Percentiles rank a stretch among this genome's conserved stretches.
These are phyloP conservation scores for Eurytoma californica DNA, from an alignment of 2,888 invertebrate species.

Conservation along the genomic window DNA sequence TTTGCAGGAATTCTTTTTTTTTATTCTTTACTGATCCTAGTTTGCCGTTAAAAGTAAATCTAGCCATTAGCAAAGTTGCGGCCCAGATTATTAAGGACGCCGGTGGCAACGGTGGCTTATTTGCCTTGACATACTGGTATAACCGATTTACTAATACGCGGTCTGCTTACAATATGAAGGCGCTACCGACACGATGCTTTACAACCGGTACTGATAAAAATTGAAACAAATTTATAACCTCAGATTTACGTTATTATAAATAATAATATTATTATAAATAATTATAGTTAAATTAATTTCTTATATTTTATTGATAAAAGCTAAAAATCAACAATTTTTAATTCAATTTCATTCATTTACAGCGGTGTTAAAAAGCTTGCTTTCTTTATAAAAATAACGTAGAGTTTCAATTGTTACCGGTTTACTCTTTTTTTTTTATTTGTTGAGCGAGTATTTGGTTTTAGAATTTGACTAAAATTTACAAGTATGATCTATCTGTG, in stretches of 20 bases:
- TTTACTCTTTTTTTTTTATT: not conserved
- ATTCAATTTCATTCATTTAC: too few relatives aligned
- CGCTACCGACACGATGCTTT: not conserved
- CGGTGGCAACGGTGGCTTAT: slow-evolving; percentile 13
- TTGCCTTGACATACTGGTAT: slow-evolving; percentile 49
- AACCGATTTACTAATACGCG: slow-evolving; percentile 29
- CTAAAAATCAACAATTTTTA: too few relatives aligned
- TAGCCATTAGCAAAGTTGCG: slow-evolving; percentile 43
- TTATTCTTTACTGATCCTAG: too few relatives aligned
- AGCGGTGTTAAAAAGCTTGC: too few relatives aligned
- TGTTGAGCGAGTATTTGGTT: not conserved
- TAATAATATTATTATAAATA: too few relatives aligned
- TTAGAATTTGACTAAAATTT: too few relatives aligned
- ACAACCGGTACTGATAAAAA: slow-evolving; percentile 16
- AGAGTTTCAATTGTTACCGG: not conserved
- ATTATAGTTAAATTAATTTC: too few relatives aligned
- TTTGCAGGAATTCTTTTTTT: not conserved
- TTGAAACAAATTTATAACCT: slow-evolving; percentile 25
- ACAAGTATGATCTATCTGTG: too few relatives aligned
- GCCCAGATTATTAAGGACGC: slow-evolving; percentile 54
- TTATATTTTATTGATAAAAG: too few relatives aligned
- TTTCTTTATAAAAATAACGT: too few relatives aligned
- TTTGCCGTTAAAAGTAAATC: slow-evolving; percentile 16
- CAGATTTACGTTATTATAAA: not conserved
- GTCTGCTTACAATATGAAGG: slow-evolving; percentile 28